Percentiles rank a stretch among this genome's conserved stretches.
These are phyloP conservation scores for Alsophila aescularia DNA, from an alignment of 2,888 invertebrate genomes.

Conservation along the genomic window DNA sequence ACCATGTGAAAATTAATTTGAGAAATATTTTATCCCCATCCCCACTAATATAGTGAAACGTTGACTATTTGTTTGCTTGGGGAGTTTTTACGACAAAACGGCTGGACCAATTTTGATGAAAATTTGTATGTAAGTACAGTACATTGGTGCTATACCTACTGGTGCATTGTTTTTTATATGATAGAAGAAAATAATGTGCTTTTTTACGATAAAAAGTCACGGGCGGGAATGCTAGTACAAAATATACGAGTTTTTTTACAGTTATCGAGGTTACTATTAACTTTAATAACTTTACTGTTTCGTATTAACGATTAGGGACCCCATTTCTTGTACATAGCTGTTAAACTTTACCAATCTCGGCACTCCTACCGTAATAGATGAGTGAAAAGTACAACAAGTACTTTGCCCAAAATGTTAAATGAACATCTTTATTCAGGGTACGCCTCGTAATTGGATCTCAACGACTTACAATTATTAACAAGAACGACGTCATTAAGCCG, in stretches of 20 bases:
- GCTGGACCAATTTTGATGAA: no score
- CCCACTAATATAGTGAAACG: no score
- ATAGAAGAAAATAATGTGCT: no score
- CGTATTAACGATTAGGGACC: conserved; percentile 47
- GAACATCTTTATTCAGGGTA: conserved; percentile 22
- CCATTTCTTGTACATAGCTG: conserved; percentile 15
- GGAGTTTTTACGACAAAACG: no score
- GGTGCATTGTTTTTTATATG: no score
- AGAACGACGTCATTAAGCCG: conserved; percentile 29
- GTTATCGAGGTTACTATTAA: conserved; percentile 75
- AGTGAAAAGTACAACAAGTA: conserved; percentile 20
- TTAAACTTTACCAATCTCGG: conserved; percentile 19
- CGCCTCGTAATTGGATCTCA: conserved; percentile 18
- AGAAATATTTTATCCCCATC: no score
- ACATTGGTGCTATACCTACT: no score
- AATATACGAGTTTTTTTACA: conserved; percentile 68
- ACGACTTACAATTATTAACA: conserved; percentile 24
- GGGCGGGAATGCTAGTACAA: no score
- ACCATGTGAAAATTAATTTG: no score
- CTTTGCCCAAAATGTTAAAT: conserved; percentile 17
- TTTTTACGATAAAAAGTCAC: no score
- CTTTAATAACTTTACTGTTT: conserved; percentile 71
- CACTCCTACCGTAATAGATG: conserved; percentile 8
- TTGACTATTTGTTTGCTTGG: no score
- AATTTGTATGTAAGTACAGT: no score